Conservation (phyloP, 2,113 vertebrate genomes). For the zebrafish (Danio rerio) region GRCz12tu NC_133192.1:39781501-39782000, state of each 20-base stretch:
- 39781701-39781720: conserved; percentile 24
- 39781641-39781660: conserved; percentile 14
- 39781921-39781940: no score
- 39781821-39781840: no score
- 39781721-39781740: conserved; percentile 8
- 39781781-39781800: not conserved
- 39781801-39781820: not conserved
- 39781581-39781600: not conserved
- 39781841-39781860: no score
- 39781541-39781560: not conserved
- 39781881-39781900: no score
- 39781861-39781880: no score
- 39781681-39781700: not conserved
- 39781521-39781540: not conserved
- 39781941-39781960: no score
- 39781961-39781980: no score
- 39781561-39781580: conserved; percentile 8
- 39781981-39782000: no score
- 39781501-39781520: not conserved
- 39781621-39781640: not conserved
- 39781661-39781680: conserved; percentile 7
- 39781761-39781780: not conserved
- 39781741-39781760: conserved; percentile 27
- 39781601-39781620: not conserved
- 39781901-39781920: no score